A percentile compares a stretch with the other conserved stretches of the same genome.
Conservation (phyloP, 1,140 invertebrate genomes). For the Thereuonema tuberculata region DNA sequence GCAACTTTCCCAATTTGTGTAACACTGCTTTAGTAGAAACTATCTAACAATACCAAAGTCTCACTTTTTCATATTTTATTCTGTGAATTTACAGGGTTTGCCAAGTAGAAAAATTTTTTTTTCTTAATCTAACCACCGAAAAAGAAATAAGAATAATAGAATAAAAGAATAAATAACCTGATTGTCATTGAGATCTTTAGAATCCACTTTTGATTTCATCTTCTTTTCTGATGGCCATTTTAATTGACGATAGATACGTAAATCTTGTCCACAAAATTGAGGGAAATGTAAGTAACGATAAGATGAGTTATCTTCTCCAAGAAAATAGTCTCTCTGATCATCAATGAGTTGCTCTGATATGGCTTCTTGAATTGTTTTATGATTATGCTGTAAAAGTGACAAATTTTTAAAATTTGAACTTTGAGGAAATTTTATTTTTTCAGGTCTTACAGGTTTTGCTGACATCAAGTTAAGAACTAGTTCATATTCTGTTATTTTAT, state of each 20-base stretch:
- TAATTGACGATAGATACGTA: constrained; percentile 40
- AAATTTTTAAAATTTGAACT: constrained; percentile 3
- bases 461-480: constrained; percentile 8
- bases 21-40: too few relatives aligned
- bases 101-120: too few relatives aligned
- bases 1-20: too few relatives aligned
- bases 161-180: too few relatives aligned
- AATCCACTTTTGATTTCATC: neutral
- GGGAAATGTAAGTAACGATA: constrained; percentile 44
- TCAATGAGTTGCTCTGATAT: constrained; percentile 28
- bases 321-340: constrained; percentile 29
- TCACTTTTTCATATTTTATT: too few relatives aligned
- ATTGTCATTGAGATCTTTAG: neutral
- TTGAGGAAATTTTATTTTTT: neutral
- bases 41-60: too few relatives aligned
- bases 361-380: constrained; percentile 32
- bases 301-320: constrained; percentile 42
- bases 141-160: too few relatives aligned
- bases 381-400: constrained; percentile 27
- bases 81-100: too few relatives aligned
- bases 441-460: too few relatives aligned
- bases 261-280: constrained; percentile 41
- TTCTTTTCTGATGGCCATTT: constrained; percentile 1
- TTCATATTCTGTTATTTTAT: too few relatives aligned
- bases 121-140: too few relatives aligned